Conservation (phyloP, 2,113 vertebrate species). For the Calonectris borealis region DNA sequence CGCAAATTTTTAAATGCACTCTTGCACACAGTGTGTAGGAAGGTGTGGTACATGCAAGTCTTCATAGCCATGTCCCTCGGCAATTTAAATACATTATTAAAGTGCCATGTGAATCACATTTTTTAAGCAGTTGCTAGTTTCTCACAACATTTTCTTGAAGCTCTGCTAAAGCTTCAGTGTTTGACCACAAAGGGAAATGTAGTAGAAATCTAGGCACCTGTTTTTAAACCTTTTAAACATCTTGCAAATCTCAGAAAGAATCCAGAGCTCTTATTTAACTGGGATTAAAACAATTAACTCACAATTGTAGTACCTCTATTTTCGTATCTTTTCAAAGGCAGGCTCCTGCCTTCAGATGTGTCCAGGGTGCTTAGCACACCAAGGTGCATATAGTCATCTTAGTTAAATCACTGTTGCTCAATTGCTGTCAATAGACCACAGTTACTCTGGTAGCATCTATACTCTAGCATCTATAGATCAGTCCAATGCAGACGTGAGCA, state of each 20-base stretch:
- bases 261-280: background rate
- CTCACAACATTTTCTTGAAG: background rate
- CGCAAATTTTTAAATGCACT: slow-evolving; percentile 15
- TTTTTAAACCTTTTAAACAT: background rate
- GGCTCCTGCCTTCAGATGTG: background rate
- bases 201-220: background rate
- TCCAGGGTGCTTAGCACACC: background rate
- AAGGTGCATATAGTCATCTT: background rate
- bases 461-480: background rate
- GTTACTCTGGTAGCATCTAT: background rate
- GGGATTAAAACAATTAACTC: background rate
- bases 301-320: background rate
- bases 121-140: background rate
- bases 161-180: background rate
- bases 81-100: background rate
- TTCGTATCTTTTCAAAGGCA: background rate
- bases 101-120: background rate
- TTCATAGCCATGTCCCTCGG: background rate
- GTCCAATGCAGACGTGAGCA: background rate
- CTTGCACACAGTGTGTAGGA: background rate
- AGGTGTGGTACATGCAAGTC: background rate
- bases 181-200: background rate
- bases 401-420: background rate
- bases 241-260: background rate
- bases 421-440: background rate